phyloP scores from a whole-genome alignment of 2,113 vertebrate genomes.

The Acrocephalus arundinaceus region DNA sequence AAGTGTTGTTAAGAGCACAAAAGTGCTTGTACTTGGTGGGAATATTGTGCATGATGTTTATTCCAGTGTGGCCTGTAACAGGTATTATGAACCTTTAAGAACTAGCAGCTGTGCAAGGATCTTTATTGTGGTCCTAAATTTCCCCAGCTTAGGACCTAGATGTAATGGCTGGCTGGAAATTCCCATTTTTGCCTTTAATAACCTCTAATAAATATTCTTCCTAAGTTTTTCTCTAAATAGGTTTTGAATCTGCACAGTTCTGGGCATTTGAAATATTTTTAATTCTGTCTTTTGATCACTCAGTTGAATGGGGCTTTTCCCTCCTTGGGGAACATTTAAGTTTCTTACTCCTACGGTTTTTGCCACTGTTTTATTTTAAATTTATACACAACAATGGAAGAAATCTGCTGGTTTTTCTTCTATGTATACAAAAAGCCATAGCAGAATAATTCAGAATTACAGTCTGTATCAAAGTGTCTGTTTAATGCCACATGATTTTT shows the following conservation, averaged over 20 bases:
- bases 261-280: neutral
- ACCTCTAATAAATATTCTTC: neutral
- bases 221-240: neutral
- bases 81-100: neutral
- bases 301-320: neutral
- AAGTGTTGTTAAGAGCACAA: neutral
- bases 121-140: neutral
- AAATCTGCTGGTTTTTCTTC: neutral
- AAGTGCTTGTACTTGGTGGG: neutral
- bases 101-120: neutral
- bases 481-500: neutral
- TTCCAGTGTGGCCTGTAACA: neutral
- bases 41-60: neutral
- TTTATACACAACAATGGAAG: neutral
- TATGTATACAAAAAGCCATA: neutral
- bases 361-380: neutral
- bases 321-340: accelerated
- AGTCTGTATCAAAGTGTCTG: constrained; percentile 7
- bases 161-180: neutral
- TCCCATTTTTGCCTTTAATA: neutral
- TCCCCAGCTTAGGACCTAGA: neutral
- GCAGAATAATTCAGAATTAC: neutral
- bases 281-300: neutral
- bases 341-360: neutral
- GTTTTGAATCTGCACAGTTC: neutral